phyloP scores from a whole-genome alignment of 2,113 vertebrate species.

The Bettongia penicillata region DNA sequence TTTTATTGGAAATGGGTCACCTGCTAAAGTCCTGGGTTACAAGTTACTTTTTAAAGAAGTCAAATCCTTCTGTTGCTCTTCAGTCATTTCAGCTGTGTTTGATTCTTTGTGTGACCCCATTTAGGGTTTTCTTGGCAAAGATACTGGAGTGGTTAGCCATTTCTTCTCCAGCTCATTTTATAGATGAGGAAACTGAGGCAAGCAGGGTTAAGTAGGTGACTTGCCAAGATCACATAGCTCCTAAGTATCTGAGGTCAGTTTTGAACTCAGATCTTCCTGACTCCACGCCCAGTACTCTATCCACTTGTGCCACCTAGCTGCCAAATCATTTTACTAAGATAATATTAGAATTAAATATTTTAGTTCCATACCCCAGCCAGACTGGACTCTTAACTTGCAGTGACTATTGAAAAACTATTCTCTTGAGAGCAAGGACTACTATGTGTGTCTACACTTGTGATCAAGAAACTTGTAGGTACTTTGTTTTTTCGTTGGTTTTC shows the following conservation, averaged over 20 bases:
- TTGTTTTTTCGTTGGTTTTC: not conserved
- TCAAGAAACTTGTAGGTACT: not conserved
- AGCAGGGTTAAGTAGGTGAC: not conserved
- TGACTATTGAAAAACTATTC: too few relatives aligned
- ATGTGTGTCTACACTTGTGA: not conserved
- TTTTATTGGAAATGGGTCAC: not conserved
- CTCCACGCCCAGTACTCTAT: too few relatives aligned
- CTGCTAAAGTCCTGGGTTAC: not conserved
- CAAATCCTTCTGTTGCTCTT: not conserved
- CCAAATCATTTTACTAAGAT: not conserved
- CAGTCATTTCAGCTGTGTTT: not conserved
- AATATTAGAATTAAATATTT: slow-evolving; percentile 6
- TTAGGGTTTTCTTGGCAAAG: too few relatives aligned
- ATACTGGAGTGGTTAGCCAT: too few relatives aligned
- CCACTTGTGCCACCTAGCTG: too few relatives aligned
- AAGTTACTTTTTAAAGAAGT: not conserved
- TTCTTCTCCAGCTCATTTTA: too few relatives aligned
- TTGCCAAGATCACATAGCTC: too few relatives aligned
- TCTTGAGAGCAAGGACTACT: not conserved
- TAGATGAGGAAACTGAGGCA: not conserved
- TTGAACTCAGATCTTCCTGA: too few relatives aligned
- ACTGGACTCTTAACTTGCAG: slow-evolving; percentile 7
- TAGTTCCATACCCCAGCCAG: slow-evolving; percentile 5
- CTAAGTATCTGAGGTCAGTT: too few relatives aligned
- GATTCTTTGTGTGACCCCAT: too few relatives aligned